A percentile compares a stretch with the other conserved stretches of the same genome.
These are phyloP conservation scores for Drosophila nigromelanica DNA, from an alignment of 1,140 invertebrate genomes.

Conservation along the genomic window DNA sequence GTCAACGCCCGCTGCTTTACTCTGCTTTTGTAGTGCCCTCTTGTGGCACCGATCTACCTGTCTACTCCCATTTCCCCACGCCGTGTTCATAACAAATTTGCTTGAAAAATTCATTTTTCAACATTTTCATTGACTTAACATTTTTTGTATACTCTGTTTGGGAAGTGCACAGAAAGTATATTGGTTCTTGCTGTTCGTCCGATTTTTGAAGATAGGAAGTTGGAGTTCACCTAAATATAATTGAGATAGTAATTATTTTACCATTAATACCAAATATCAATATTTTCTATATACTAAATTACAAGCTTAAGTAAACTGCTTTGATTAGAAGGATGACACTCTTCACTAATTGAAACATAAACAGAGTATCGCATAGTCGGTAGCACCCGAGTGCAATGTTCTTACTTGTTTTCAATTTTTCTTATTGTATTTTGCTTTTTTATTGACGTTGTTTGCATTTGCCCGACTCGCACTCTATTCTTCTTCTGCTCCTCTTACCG, in stretches of 20 bases:
- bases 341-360: too few relatives aligned
- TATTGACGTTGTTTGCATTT: conserved; percentile 35
- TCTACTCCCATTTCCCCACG: background rate
- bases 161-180: too few relatives aligned
- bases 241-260: too few relatives aligned
- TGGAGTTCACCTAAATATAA: too few relatives aligned
- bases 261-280: too few relatives aligned
- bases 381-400: too few relatives aligned
- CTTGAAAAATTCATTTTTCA: conserved; percentile 41
- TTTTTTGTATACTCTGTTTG: background rate
- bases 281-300: too few relatives aligned
- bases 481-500: background rate
- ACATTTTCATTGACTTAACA: conserved; percentile 32
- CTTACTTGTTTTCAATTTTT: background rate
- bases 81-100: conserved; percentile 46
- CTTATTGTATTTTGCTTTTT: conserved; percentile 15
- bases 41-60: background rate
- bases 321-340: too few relatives aligned
- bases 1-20: conserved; percentile 18
- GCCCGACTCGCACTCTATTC: conserved; percentile 34
- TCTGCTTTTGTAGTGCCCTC: conserved; percentile 5
- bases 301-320: too few relatives aligned
- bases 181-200: too few relatives aligned
- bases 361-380: too few relatives aligned
- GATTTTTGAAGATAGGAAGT: too few relatives aligned